These are phyloP conservation scores for Urocynchramus pylzowi DNA, from an alignment of 2,113 vertebrate species.

Conservation along the genomic window DNA sequence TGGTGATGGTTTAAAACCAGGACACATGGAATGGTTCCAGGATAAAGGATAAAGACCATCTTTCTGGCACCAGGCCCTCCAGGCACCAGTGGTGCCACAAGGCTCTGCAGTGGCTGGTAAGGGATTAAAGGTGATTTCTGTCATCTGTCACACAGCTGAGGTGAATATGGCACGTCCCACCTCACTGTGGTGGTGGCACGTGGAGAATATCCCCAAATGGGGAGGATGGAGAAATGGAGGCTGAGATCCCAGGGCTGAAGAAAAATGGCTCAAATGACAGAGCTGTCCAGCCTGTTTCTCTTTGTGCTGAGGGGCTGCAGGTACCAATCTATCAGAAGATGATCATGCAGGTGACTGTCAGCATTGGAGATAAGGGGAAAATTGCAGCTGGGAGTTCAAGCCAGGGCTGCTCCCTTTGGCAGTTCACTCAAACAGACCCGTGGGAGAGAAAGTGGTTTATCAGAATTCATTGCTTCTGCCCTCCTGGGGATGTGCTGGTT, in stretches of 20 bases:
- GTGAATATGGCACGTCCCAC: accelerated
- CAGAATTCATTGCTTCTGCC: neutral
- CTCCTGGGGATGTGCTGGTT: neutral
- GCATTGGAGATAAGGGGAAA: neutral
- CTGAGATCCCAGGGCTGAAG: neutral
- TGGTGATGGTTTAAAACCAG: neutral
- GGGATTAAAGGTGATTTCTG: neutral
- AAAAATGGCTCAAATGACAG: neutral
- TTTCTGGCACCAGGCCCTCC: neutral
- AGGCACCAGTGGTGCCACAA: neutral
- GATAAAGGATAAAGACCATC: neutral
- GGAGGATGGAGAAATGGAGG: neutral
- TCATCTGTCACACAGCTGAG: neutral
- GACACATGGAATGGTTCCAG: neutral
- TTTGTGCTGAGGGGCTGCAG: neutral
- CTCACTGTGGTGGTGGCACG: neutral
- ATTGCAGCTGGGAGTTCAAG: neutral
- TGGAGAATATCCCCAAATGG: neutral
- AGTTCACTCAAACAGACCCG: neutral
- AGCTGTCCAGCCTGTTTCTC: neutral
- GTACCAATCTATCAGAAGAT: neutral
- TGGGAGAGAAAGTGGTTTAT: neutral
- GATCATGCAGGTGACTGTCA: neutral
- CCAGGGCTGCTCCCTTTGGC: neutral
- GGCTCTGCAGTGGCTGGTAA: neutral